Evolutionary conservation across 2,888 invertebrate genomes (phyloP).

Genomic region (Glaucopsyche alexis): DNA sequence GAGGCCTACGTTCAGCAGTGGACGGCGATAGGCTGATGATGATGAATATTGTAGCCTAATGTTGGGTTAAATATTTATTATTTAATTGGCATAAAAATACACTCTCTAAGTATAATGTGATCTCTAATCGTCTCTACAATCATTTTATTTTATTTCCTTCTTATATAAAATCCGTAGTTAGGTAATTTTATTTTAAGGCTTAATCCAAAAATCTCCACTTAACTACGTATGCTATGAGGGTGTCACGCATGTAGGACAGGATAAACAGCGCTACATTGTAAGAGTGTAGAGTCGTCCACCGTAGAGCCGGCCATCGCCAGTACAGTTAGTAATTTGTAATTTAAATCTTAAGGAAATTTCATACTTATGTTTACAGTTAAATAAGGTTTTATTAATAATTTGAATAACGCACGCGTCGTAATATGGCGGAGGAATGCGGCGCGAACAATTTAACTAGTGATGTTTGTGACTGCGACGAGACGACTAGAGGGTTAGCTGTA

Average conservation of each 20-base stretch:
- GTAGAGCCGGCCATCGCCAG: not conserved
- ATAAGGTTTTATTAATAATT: slow-evolving; percentile 23
- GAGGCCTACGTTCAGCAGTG: too few species aligned
- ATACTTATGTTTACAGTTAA: slow-evolving; percentile 17
- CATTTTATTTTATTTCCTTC: too few species aligned
- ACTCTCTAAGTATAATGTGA: too few species aligned
- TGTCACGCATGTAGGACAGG: not conserved
- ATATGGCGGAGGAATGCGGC: not conserved
- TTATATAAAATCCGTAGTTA: too few species aligned
- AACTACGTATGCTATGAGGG: too few species aligned
- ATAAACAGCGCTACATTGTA: not conserved
- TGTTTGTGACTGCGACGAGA: not conserved
- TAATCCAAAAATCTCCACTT: too few species aligned
- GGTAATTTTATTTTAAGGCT: too few species aligned
- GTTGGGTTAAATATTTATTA: too few species aligned
- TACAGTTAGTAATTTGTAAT: slow-evolving; percentile 28
- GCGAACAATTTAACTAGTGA: not conserved
- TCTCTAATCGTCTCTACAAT: too few species aligned
- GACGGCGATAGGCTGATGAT: too few species aligned
- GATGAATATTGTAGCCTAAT: too few species aligned
- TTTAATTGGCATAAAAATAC: too few species aligned
- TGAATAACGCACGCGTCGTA: slow-evolving; percentile 8
- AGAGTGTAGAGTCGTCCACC: not conserved
- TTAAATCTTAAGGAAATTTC: slow-evolving; percentile 27
- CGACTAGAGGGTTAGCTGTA: not conserved